These are phyloP conservation scores for Oscheius onirici DNA, from an alignment of 2,888 invertebrate genomes.

Conservation along the genomic window DNA sequence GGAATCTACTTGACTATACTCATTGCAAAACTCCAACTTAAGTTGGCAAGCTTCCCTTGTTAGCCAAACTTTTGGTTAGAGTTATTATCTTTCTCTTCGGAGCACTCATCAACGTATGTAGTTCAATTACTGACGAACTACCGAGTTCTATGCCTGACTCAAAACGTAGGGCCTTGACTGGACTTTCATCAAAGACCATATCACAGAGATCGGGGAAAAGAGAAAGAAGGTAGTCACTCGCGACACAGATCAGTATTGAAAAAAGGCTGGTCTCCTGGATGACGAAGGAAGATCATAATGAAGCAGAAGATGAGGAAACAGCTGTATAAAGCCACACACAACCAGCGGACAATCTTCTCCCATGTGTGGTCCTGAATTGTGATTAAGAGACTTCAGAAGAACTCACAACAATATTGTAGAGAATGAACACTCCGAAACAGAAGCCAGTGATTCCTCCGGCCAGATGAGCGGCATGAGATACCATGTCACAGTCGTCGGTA, in stretches of 20 bases:
- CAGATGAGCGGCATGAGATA: slow-evolving; percentile 93
- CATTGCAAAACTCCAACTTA: no score
- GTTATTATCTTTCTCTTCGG: no score
- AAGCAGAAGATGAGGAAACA: slow-evolving; percentile 36
- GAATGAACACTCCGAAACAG: slow-evolving; percentile 75
- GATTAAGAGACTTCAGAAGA: background rate
- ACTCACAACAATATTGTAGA: slow-evolving; percentile 53
- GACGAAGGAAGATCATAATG: slow-evolving; percentile 38
- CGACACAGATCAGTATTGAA: slow-evolving; percentile 18
- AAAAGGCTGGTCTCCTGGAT: slow-evolving; percentile 37
- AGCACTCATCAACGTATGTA: no score
- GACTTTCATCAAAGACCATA: no score
- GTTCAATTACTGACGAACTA: no score
- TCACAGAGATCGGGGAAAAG: slow-evolving; percentile 17
- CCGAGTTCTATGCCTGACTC: no score
- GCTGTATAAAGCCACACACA: slow-evolving; percentile 39
- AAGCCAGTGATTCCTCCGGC: slow-evolving; percentile 89
- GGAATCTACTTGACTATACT: no score
- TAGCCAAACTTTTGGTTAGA: no score
- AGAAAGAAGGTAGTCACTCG: background rate
- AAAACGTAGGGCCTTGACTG: no score
- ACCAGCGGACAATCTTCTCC: slow-evolving; percentile 44
- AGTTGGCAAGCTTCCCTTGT: no score
- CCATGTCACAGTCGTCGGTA: slow-evolving; percentile 81
- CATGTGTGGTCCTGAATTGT: slow-evolving; percentile 34